Base-by-base conservation (phyloP, 2,797 vertebrate species). In the Synanceia verrucosa region DNA sequence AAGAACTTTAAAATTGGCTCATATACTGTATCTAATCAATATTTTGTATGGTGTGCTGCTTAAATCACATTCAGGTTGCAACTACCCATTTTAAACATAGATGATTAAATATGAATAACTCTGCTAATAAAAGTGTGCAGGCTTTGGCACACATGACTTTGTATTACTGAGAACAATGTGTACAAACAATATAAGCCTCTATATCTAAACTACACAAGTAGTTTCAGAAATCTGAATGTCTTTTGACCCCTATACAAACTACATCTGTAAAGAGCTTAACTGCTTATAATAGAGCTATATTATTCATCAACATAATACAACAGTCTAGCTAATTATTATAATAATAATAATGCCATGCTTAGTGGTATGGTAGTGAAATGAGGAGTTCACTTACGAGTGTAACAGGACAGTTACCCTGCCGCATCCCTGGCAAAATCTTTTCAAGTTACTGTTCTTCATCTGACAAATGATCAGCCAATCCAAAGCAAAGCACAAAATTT, bases 381-480 rank as follows among this genome's bases (percentile, higher is more conserved):
- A 74, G 23, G 11, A 26, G 19, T 33, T 43, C 16, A 59, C 64
- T 76, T 72, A 64, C 58, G 44, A 56, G 24, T 37, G 9, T 24
- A 70, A 47, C 4, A 41, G 24, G 31, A 11, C 4, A 33, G 34
- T 41, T n/a, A 10, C 12, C n/a, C 37, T 69, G 59, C 23, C n/a
- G 36, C 37, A 53, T 72, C 41, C 36, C 67, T 74, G 60, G 28
- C 10, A 59, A 44, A 58, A 68, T 19, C 6, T 23, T n/a, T 14
- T 56, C 18, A 41, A 34, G 12, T 33, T 12, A 24, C 28, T 47
- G 33, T 18, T 47, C 31, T 53, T 65, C 16, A 34, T 41, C 9
- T 53, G 26, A 48, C 28, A 36, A 44, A 28, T 14, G 9, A 41
- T 47, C 18, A 44, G n/a, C 3, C n/a, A 63, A 44, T 23, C 8